Base-by-base conservation (phyloP, 2,113 vertebrate genomes). In the Ginglymostoma cirratum region DNA sequence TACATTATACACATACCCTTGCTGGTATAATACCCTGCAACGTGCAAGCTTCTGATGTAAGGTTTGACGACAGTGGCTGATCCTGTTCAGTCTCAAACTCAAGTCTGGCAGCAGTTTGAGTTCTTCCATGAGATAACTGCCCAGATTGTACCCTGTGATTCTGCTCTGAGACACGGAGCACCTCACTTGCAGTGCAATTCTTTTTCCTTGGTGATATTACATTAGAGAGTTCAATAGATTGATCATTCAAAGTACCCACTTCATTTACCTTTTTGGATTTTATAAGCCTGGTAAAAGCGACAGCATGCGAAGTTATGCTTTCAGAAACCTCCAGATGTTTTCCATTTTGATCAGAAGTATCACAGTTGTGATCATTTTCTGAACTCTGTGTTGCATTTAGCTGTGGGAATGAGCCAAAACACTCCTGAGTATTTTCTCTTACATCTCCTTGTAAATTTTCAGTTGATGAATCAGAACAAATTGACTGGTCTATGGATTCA, bases 1-100 rank as follows among this genome's bases (percentile, higher is more conserved):
- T 6, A 66, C 14, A 5, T 90, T 30, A 95, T 72, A 90, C 61
- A 96, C 97, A 97, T 96, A 98, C 98, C 98, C 98, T 98, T 17
- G 97, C 30, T 85, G 97, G 97, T 96, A 97, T 8, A 38, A 55
- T 96, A 61, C 27, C 97, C 42, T 65, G 96, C 45, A 96, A 95
- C 0, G n/a, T 96, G 69, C 86, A 94, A 0, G 96, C 97, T 61
- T 92, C 96, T 45, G 96, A n/a, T 48, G 96, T 95, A 45, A 96
- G 72, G 45, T 96, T 94, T 92, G 96, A 78, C 70, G 10, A 70
- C 30, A 2, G 0, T 19, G 83, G 80, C 8, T 86, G 61, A 70
- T 12, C 24, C 17, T 85, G 96, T 55, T 95, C 96, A 27, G 10
- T 19, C 19, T 96, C 96, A 87, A 80, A 65, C 30, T 95, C 93